Evolutionary conservation across 1,140 invertebrate species (phyloP), one percentile per base, ranked within the genome.

Genomic region (Medauroidea extradentata): DNA sequence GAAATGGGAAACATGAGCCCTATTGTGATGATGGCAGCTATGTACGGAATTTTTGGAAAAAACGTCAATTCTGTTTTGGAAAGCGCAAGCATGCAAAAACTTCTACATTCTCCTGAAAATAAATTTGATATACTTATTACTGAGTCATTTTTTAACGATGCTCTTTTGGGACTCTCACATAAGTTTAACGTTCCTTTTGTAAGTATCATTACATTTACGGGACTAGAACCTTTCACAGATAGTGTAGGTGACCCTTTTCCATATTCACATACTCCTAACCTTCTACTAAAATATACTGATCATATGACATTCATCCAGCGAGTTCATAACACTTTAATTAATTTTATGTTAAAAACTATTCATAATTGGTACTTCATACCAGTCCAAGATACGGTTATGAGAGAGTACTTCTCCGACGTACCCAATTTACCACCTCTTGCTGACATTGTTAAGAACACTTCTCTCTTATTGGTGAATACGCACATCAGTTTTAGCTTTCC

Each of bases 401-500:
- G 62, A 34, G 34, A 64, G 18, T 46, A 63, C 23, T 43, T 68
- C 25, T 16, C 42, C 14, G 54, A 25, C 13, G 7, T 34, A 11
- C 23, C 19, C 5, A 21, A 46, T 8, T 29, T 57, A 21, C 70
- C 73, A 8, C 23, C 59, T 0, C 24, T 73, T 8, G 13, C 49
- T n/a, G 63, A 75, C 13, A 64, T 74, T n/a, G 27, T 69, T 18
- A 62, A 57, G 27, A 69, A 73, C 43, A 60, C 68, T 2, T 69
- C 67, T 11, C 54, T 83, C 4, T 63, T 79, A 16, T 61, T 83
- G n/a, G 59, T 77, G 0, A 81, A 81, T 57, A 68, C 69, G 21
- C 78, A 82, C 59, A 77, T 75, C 52, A 73, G 70, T 63, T 72
- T 76, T 52, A 71, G 73, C 49, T 57, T 64, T 14, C 71, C 75